phyloP scores from a whole-genome alignment of 53 echinoderm and acorn worm genomes.

The Mesocentrotus franciscanus region DNA sequence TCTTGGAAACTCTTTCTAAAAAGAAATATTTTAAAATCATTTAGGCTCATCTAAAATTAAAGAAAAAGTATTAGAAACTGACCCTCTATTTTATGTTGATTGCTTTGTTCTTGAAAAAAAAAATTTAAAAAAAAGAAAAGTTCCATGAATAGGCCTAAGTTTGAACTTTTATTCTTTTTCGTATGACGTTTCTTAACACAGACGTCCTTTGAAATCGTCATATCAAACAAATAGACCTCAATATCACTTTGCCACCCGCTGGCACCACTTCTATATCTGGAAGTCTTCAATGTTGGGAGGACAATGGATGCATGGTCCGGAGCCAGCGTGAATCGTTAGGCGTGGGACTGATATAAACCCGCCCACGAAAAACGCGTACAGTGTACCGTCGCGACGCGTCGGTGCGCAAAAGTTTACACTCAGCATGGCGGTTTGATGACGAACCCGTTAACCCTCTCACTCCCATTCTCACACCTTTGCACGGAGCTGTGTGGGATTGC shows the following conservation, averaged over 20 bases:
- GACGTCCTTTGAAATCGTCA: neutral
- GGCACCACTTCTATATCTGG: constrained; percentile 18
- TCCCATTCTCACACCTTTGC: neutral
- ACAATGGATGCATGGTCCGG: neutral
- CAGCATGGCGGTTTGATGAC: neutral
- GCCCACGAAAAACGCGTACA: neutral
- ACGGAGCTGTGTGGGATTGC: neutral
- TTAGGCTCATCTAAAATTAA: no score
- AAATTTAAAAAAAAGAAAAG: no score
- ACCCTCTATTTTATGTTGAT: no score
- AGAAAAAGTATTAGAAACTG: no score
- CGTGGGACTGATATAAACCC: constrained; percentile 36
- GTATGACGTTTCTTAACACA: neutral
- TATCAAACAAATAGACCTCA: neutral
- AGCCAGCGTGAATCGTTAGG: constrained; percentile 12
- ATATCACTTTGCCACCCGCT: constrained; percentile 13
- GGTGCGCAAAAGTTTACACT: neutral
- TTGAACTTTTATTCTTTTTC: neutral
- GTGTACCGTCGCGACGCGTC: neutral
- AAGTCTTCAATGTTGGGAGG: neutral
- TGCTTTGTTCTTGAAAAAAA: no score
- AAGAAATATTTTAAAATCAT: no score
- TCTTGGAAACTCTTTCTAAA: no score
- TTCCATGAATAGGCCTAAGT: neutral
- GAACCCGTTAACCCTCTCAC: neutral